Percentiles rank a stretch among this genome's conserved stretches.
phyloP scores from a whole-genome alignment of 2,113 vertebrate genomes.

The Psittacula cyanocephala region DNA sequence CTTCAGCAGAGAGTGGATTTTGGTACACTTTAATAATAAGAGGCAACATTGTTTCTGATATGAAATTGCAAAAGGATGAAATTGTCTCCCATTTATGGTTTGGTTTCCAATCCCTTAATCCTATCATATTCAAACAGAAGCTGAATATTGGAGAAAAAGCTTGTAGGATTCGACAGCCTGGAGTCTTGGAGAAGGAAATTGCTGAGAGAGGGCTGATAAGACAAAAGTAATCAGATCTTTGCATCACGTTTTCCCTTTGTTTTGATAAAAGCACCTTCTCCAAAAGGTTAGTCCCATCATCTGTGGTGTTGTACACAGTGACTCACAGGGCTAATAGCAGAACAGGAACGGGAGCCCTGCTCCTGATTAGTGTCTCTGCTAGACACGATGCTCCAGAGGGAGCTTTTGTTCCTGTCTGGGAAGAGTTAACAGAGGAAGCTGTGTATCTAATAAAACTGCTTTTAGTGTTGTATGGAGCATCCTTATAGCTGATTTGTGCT shows the following conservation, averaged over 20 bases:
- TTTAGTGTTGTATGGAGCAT: not conserved
- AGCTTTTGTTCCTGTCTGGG: not conserved
- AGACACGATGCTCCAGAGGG: fast-evolving
- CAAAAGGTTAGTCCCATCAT: not conserved
- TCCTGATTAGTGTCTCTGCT: not conserved
- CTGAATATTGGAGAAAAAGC: not conserved
- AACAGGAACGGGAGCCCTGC: not conserved
- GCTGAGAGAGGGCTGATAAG: not conserved
- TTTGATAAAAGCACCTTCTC: not conserved
- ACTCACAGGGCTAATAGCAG: not conserved
- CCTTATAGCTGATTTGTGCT: not conserved
- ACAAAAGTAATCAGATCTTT: not conserved
- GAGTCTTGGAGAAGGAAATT: not conserved
- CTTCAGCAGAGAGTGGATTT: not conserved
- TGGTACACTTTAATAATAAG: not conserved
- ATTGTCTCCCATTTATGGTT: not conserved
- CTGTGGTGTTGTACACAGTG: not conserved
- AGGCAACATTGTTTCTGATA: not conserved
- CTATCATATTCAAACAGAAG: not conserved
- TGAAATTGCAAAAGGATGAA: not conserved
- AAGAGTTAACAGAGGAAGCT: not conserved
- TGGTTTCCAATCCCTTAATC: not conserved
- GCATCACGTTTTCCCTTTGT: not conserved
- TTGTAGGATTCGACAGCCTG: not conserved
- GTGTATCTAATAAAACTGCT: not conserved